Evolutionary conservation across 2,113 vertebrate genomes (phyloP).

Genomic region (Leptobrachium leishanense): DNA sequence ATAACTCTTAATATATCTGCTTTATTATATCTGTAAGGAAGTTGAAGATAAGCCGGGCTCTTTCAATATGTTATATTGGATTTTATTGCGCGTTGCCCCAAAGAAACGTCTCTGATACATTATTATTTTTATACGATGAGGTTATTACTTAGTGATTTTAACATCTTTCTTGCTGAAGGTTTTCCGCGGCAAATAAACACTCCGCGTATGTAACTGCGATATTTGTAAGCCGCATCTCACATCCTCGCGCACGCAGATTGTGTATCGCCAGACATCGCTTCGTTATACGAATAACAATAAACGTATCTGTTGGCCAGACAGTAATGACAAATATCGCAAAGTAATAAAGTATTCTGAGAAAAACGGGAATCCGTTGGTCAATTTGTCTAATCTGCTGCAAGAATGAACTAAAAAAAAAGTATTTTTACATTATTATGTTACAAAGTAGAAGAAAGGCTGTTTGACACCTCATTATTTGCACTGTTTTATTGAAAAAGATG

Average conservation of each 20-base stretch:
- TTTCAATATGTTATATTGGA: constrained; percentile 12
- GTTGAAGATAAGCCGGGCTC: constrained; percentile 17
- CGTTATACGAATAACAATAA: constrained; percentile 1
- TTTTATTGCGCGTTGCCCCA: constrained; percentile 23
- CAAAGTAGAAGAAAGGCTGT: constrained; percentile 9
- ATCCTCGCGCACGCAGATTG: neutral
- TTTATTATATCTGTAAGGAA: constrained; percentile 16
- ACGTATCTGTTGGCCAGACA: neutral
- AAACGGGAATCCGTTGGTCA: neutral
- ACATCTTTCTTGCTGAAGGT: neutral
- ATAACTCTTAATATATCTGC: constrained; percentile 26
- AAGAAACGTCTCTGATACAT: constrained; percentile 5
- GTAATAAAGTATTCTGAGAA: neutral
- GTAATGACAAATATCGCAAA: neutral
- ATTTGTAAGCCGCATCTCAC: neutral
- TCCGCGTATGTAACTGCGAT: neutral
- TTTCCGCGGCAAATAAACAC: constrained; percentile 5
- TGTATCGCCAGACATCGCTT: neutral
- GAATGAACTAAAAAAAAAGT: neutral
- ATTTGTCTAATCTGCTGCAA: constrained; percentile 8
- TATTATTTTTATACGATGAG: constrained; percentile 29
- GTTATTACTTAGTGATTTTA: constrained; percentile 18
- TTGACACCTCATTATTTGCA: constrained; percentile 26
- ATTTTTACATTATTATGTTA: neutral
- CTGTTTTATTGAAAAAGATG: constrained; percentile 27